Conservation (phyloP, 2,113 vertebrate genomes). For the Cyprinodon tularosa region DNA sequence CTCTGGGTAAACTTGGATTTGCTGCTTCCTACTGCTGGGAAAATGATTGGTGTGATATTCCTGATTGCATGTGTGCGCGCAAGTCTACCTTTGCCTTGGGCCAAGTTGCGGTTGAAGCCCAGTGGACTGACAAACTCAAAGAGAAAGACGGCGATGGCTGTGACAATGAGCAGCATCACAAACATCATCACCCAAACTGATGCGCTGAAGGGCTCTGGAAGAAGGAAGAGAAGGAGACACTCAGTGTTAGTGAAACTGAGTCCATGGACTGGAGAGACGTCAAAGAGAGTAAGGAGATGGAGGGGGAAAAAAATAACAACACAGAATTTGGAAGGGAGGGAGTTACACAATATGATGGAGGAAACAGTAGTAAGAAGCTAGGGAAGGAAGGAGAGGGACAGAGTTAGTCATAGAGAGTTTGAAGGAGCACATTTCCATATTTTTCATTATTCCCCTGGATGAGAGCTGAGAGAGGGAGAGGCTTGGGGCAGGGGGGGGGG, state of each 20-base stretch:
- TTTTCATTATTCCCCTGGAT: slow-evolving; percentile 75
- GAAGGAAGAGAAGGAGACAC: slow-evolving; percentile 12
- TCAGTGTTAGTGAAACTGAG: slow-evolving; percentile 32
- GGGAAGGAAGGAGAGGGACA: slow-evolving; percentile 38
- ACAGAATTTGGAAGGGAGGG: slow-evolving; percentile 21
- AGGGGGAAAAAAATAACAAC: slow-evolving; percentile 4
- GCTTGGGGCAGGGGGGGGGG: slow-evolving; percentile 41
- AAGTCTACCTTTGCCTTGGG: slow-evolving; percentile 92
- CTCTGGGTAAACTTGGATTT: slow-evolving; percentile 43
- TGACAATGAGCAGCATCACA: slow-evolving; percentile 97
- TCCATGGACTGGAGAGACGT: slow-evolving; percentile 20
- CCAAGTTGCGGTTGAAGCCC: slow-evolving; percentile 96
- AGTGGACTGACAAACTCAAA: slow-evolving; percentile 98
- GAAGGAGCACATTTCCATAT: slow-evolving; percentile 71
- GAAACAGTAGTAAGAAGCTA: slow-evolving; percentile 28
- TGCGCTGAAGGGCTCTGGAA: slow-evolving; percentile 94
- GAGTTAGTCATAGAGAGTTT: slow-evolving; percentile 70
- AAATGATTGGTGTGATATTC: slow-evolving; percentile 34
- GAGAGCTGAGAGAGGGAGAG: slow-evolving; percentile 61
- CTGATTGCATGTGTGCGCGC: slow-evolving; percentile 13
- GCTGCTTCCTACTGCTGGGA: slow-evolving; percentile 19
- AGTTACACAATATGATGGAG: slow-evolving; percentile 38
- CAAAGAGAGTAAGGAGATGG: slow-evolving; percentile 21
- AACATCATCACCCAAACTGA: slow-evolving; percentile 99
- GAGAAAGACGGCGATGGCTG: slow-evolving; percentile 95